Base-by-base conservation (phyloP, 1,140 invertebrate genomes). In the Centruroides sculpturatus region DNA sequence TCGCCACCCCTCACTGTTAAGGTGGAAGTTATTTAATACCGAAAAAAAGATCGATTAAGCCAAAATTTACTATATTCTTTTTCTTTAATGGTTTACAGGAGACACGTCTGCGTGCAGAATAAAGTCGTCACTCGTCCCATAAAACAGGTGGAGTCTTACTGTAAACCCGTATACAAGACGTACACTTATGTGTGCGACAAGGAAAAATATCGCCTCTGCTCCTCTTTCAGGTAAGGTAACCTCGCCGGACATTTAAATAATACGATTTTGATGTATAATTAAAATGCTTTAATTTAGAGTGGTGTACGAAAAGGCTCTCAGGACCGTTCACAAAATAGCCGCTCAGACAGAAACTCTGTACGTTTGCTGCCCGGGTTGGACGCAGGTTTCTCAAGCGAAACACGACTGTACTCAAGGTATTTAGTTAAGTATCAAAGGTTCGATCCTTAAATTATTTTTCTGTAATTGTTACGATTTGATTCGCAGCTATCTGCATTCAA, bases 321-420 rank as follows among this genome's bases (percentile, higher is more conserved):
- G 75, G 58, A 75, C 78, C 52, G 74, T 80, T 23, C 55, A 65
- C 36, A 67, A 61, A 50, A 70, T 76, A 59, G 72, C 71, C 58
- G 76, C 74, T 46, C 75, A 74, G 68, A 72, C 73, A 53, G 75
- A 71, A 49, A 73, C 73, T 49, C 70, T 75, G 60, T 70, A 76
- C 35, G 69, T 69, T 41, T 84, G 82, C 67, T 84, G 82, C 68
- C 79, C 79, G 3, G 82, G 82, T 59, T 83, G 81, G 82, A 76
- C 73, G 6, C 77, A 81, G 63, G 70, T 77, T 47, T 75, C 70
- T 10, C 75, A 75, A 56, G 71, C 74, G 46, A 77, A 79, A 64
- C 77, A 77, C 60, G 80, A 79, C 35, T 83, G 82, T 66, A 80
- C 79, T 67, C 81, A 80, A 77, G 79, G 82, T 83, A 52, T 23